phyloP scores from a whole-genome alignment of 92 coral and sea anemone genomes.

The Zoanthus sociatus region DNA sequence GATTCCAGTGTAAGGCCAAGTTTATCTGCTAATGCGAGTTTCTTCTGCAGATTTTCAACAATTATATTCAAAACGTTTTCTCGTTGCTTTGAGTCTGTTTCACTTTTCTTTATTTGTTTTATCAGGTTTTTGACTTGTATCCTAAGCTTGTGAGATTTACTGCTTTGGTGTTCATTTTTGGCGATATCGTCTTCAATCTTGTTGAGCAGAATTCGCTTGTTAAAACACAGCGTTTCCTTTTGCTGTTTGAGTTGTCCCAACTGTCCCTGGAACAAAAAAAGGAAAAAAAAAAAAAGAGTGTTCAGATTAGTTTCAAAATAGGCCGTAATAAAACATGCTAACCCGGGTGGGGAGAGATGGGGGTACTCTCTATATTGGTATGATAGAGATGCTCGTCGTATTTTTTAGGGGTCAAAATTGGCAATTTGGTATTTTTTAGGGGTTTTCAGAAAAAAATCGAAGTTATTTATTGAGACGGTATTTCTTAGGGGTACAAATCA shows the following conservation, averaged over 20 bases:
- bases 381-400: too few species aligned
- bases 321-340: too few species aligned
- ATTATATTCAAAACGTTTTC: not conserved
- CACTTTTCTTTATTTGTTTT: not conserved
- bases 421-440: too few species aligned
- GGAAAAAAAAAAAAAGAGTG: too few species aligned
- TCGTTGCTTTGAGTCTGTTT: not conserved
- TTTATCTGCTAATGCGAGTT: not conserved
- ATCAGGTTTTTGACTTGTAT: not conserved
- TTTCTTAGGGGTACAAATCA: too few species aligned
- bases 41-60: not conserved
- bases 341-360: too few species aligned
- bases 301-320: too few species aligned
- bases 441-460: too few species aligned
- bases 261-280: slow-evolving; percentile 1
- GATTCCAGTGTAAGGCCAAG: not conserved
- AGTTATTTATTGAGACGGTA: too few species aligned
- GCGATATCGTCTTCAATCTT: not conserved
- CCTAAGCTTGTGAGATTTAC: not conserved
- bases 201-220: not conserved
- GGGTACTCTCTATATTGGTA: too few species aligned
- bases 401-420: too few species aligned
- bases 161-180: not conserved
- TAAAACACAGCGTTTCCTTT: not conserved
- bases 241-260: not conserved